Evolutionary conservation across 2,113 vertebrate genomes (phyloP), one percentile per base, ranked within the genome.

Genomic region (Cryptotis parvus): DNA sequence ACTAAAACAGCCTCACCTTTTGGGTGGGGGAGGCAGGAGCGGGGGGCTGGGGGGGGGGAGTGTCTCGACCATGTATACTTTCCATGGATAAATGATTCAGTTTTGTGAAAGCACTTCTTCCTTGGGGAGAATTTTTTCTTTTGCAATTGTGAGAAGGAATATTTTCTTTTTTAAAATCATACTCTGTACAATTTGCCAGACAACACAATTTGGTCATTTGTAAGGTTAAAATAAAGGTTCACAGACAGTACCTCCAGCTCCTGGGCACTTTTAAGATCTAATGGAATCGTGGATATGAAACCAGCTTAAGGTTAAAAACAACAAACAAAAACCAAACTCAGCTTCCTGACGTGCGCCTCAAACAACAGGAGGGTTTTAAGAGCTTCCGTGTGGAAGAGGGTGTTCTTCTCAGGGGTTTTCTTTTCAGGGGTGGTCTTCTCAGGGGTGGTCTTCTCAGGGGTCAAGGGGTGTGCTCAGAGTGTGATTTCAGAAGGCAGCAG

Each of bases 31-130:
- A 10, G 12, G 45, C 45, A 49, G 55, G 55, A 22, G 18, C 55
- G 3, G 18, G 55, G 49, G 55, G 55, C 20, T 6, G 45, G 45
- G 14, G 55, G 55, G 55, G 3, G 2, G 9, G 22, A 45, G 7
- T 15, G 3, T 77, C 35, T 65, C 18, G 73, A 55, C 87, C 88
- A 93, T 85, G 43, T 90, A 77, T 81, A 58, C 20, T 88, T 86
- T 78, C 35, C 89, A 80, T 49, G 45, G 14, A 49, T 49, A 49
- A 49, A 49, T 65, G 22, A 22, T 65, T 65, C 11, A 29, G 22
- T 45, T 94, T 93, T 82, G 33, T 49, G 74, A 91, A 87, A 69
- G 31, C 49, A 85, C 27, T 82, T 22, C 37, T 89, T 79, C 35
- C 58, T 70, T 65, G 35, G 72, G 72, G 58, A 89, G 61, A 73